A percentile compares a stretch with the other conserved stretches of the same genome.
phyloP scores from a whole-genome alignment of 2,888 invertebrate species.

The Lasiommata megera region DNA sequence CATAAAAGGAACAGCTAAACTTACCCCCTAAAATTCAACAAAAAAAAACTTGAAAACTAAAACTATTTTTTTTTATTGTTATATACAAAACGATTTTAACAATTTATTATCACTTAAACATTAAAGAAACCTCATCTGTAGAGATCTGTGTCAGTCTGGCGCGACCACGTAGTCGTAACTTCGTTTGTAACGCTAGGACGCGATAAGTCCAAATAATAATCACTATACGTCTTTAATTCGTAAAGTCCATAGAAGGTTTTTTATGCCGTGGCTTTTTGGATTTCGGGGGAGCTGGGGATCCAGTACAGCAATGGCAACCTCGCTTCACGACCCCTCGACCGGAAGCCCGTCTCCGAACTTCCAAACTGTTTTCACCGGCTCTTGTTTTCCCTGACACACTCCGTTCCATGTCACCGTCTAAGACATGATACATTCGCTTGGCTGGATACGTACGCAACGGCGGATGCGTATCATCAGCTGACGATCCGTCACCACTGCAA shows the following conservation, averaged over 20 bases:
- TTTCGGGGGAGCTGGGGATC: constrained; percentile 75
- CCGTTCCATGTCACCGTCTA: constrained; percentile 54
- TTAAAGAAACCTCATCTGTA: constrained; percentile 45
- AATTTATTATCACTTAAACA: constrained; percentile 47
- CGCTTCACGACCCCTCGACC: constrained; percentile 82
- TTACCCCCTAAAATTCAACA: constrained; percentile 48
- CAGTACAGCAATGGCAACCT: constrained; percentile 83
- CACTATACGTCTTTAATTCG: constrained; percentile 28
- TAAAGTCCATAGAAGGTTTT: constrained; percentile 56
- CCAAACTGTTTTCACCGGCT: constrained; percentile 48
- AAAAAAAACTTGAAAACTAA: constrained; percentile 46
- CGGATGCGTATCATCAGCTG: constrained; percentile 58
- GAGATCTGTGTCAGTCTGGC: constrained; percentile 49
- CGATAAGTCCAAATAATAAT: constrained; percentile 7
- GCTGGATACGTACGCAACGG: constrained; percentile 68
- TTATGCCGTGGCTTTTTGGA: constrained; percentile 67
- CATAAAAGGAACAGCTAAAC: constrained; percentile 49
- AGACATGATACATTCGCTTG: constrained; percentile 47
- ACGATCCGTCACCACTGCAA: constrained; percentile 56
- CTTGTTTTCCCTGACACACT: constrained; percentile 67
- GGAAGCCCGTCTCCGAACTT: constrained; percentile 58
- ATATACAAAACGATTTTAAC: constrained; percentile 75
- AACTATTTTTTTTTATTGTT: constrained; percentile 55
- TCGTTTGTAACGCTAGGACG: constrained; percentile 5
- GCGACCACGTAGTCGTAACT: background rate